Conservation (phyloP, 2,113 vertebrate species). For the Cynoglossus semilaevis region DNA sequence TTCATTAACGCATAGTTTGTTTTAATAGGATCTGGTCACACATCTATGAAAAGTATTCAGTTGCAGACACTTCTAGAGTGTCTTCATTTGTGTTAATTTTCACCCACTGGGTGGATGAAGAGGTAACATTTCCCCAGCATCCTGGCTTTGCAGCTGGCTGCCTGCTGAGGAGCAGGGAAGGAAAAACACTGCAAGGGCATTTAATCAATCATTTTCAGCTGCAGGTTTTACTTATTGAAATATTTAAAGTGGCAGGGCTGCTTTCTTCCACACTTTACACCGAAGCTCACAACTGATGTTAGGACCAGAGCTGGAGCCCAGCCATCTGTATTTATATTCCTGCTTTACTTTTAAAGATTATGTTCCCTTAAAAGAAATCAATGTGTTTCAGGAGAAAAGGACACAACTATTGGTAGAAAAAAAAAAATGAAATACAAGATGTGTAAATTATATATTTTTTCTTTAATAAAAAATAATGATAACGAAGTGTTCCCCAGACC, state of each 20-base stretch:
- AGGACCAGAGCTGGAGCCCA: conserved; percentile 11
- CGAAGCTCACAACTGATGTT: conserved; percentile 23
- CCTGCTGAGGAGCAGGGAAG: background rate
- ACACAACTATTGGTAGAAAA: background rate
- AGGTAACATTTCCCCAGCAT: conserved; percentile 21
- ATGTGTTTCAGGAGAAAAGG: conserved; percentile 11
- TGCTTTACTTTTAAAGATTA: background rate
- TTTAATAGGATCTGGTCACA: background rate
- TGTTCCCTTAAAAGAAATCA: conserved; percentile 1
- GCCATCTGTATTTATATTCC: conserved; percentile 10
- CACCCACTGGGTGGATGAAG: conserved; percentile 1
- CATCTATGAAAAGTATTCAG: background rate
- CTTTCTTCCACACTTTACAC: conserved; percentile 25
- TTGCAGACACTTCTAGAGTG: background rate
- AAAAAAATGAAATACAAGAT: no score
- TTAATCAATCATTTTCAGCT: conserved; percentile 67
- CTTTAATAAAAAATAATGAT: no score
- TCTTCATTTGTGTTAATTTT: conserved; percentile 20
- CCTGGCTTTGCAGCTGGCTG: conserved; percentile 24
- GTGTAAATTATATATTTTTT: no score
- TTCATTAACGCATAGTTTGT: background rate
- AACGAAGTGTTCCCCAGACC: no score
- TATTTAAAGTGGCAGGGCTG: conserved; percentile 54
- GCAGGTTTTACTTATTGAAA: conserved; percentile 63
- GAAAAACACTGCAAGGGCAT: conserved; percentile 26